Evolutionary conservation across 2,797 vertebrate genomes (phyloP), one percentile per base, ranked within the genome.

Genomic region (Esox lucius): DNA sequence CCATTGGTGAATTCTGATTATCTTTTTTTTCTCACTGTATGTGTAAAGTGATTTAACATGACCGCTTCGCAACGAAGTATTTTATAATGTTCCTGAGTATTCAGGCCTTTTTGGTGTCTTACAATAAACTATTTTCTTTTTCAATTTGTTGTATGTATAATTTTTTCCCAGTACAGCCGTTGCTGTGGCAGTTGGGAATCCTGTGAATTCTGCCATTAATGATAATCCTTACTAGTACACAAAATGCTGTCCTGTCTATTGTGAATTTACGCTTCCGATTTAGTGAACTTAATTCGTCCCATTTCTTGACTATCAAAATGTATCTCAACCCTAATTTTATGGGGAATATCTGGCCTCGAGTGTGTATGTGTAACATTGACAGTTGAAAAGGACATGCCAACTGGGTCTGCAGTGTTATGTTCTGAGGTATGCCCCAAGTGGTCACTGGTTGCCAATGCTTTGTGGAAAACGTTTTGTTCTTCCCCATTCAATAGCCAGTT

Each of bases 31-130:
- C 39, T 42, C 48, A 76, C 74, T 80, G 84, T 87, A 77, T 79
- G 79, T 89, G 83, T 91, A 76, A 88, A 85, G 80, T 85, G 79
- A 80, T 79, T 83, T 75, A 74, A 72, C 92, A 87, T 88, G 85
- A 91, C 90, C 90, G 90, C 96, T 97, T 96, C 96, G 96, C 94
- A 97, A 85, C 96, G 96, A 94, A 97, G 97, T 91, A 91, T 81
- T 87, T 85, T 88, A 84, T 86, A 78, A 85, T 77, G 85, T 87
- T 89, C 91, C 91, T 94, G 92, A 89, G 74, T 90, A 65, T 86
- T 93, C 92, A 93, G 93, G 92, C 19, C 67, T 42, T 86, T 88
- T 86, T 82, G 82, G 88, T 88, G 90, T 93, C 89, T 90, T 90
- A 94, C 19, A 59, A 94, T 93, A 94, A 94, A 94, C 76, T 84